Conservation (phyloP, 2,113 vertebrate species). For the Siniperca knerii region DNA sequence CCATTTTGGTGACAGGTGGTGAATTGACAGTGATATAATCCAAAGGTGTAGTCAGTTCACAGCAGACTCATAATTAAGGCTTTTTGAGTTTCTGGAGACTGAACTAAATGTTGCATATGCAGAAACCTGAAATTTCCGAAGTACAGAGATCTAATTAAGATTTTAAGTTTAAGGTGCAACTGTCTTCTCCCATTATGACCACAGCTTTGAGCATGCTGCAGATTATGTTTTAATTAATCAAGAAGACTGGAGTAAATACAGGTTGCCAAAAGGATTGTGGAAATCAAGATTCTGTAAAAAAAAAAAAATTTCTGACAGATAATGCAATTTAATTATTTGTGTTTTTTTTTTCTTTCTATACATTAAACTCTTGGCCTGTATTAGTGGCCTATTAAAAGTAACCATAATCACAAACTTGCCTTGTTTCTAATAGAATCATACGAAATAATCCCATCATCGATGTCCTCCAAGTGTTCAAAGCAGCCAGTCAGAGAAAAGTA, state of each 20-base stretch:
- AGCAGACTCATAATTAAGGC: background rate
- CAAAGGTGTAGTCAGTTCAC: constrained; percentile 25
- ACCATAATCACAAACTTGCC: background rate
- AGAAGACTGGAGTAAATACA: background rate
- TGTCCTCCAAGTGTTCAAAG: background rate
- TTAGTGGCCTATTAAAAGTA: too few relatives aligned
- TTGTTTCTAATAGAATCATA: background rate
- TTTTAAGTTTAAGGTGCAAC: background rate
- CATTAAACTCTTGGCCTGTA: background rate
- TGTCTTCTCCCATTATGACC: background rate
- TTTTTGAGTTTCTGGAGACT: background rate
- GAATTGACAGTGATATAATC: constrained; percentile 48
- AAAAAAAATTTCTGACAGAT: too few relatives aligned
- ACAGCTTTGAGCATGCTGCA: background rate
- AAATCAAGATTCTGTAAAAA: background rate
- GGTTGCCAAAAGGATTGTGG: background rate
- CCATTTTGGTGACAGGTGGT: constrained; percentile 49
- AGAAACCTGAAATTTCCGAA: background rate
- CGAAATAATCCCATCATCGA: too few relatives aligned
- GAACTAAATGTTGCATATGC: background rate
- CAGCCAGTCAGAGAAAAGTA: background rate
- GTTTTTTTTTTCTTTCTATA: background rate
- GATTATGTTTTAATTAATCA: constrained; percentile 1
- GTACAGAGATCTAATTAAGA: background rate
- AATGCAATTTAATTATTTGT: background rate